phyloP scores from a whole-genome alignment of 1,140 invertebrate species.

The Melanaphis sacchari region DNA sequence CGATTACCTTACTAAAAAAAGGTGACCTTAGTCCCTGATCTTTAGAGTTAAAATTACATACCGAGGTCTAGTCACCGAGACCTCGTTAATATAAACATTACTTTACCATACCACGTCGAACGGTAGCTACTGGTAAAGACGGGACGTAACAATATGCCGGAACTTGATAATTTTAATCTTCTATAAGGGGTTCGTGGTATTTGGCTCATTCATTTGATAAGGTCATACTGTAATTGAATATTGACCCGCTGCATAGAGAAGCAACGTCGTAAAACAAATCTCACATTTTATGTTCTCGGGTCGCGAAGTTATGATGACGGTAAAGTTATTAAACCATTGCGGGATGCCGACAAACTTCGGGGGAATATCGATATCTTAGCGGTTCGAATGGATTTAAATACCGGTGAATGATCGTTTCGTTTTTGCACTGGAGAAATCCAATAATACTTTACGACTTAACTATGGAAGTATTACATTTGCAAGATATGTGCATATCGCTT shows the following conservation, averaged over 20 bases:
- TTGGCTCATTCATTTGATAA: slow-evolving; percentile 14
- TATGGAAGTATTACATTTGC: not conserved
- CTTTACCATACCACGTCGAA: too few relatives aligned
- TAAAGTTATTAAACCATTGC: slow-evolving; percentile 32
- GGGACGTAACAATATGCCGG: too few relatives aligned
- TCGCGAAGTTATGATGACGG: not conserved
- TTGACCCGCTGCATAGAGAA: not conserved
- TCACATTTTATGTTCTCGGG: slow-evolving; percentile 15
- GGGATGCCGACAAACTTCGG: slow-evolving; percentile 33
- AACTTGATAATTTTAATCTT: slow-evolving; percentile 7
- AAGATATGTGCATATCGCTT: not conserved
- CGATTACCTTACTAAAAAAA: too few relatives aligned
- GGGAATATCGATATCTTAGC: not conserved
- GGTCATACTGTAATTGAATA: slow-evolving; percentile 29
- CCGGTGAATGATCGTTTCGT: slow-evolving; percentile 17
- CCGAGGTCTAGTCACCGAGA: too few relatives aligned
- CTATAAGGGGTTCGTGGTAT: slow-evolving; percentile 21
- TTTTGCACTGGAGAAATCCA: slow-evolving; percentile 2
- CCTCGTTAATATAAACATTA: too few relatives aligned
- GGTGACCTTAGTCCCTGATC: too few relatives aligned
- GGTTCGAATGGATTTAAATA: not conserved
- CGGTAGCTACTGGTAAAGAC: too few relatives aligned
- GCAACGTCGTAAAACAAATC: slow-evolving; percentile 45
- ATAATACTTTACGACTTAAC: slow-evolving; percentile 4
- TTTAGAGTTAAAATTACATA: too few relatives aligned